These are phyloP conservation scores for Trachelus tabidus DNA, from an alignment of 2,888 invertebrate genomes.

Conservation along the genomic window DNA sequence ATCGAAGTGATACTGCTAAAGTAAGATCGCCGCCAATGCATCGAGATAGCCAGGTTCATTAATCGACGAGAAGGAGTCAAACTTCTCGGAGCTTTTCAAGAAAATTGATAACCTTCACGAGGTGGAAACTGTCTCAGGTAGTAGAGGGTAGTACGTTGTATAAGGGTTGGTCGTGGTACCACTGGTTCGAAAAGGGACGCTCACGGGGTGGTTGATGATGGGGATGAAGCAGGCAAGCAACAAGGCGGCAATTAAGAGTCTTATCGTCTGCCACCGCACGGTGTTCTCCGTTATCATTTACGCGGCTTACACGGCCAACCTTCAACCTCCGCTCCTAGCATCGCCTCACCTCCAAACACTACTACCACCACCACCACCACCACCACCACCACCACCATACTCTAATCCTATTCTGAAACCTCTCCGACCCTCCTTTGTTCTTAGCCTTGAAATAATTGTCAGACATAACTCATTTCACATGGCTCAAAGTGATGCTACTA, in stretches of 20 bases:
- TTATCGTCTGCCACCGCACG: constrained; percentile 45
- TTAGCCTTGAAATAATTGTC: constrained; percentile 48
- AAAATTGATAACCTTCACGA: constrained; percentile 15
- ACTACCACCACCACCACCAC: neutral
- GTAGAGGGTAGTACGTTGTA: neutral
- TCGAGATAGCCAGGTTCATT: too few relatives aligned
- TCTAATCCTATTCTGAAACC: constrained; percentile 5
- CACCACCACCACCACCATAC: constrained; percentile 6
- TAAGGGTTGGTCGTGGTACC: too few relatives aligned
- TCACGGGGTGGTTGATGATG: constrained; percentile 10
- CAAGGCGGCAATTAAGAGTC: constrained; percentile 44
- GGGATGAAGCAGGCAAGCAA: constrained; percentile 1
- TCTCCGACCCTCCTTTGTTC: constrained; percentile 31
- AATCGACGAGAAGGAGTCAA: too few relatives aligned
- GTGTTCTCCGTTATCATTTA: constrained; percentile 52
- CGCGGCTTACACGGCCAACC: constrained; percentile 45
- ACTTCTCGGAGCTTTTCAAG: neutral
- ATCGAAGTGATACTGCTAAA: too few relatives aligned
- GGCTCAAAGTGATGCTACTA: too few relatives aligned
- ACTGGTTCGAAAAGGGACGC: constrained; percentile 2
- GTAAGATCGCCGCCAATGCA: too few relatives aligned
- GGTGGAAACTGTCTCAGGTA: neutral
- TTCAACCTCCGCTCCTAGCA: neutral
- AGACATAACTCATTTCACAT: constrained; percentile 39
- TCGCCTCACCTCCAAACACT: constrained; percentile 16